phyloP scores from a whole-genome alignment of 2,113 vertebrate genomes.

The Petrocephalus zakoni region DNA sequence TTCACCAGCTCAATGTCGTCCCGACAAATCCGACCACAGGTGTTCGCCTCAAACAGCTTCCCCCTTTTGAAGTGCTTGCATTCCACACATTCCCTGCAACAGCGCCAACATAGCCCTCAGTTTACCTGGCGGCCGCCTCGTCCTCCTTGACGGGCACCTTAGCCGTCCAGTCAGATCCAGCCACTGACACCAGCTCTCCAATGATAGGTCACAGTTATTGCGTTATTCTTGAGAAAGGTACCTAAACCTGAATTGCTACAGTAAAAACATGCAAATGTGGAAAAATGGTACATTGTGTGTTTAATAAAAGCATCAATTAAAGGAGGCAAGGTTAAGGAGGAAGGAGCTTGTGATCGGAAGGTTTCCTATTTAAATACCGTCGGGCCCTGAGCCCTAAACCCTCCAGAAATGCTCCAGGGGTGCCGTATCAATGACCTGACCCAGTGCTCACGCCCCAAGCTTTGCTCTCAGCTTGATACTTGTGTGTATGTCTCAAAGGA shows the following conservation, averaged over 20 bases:
- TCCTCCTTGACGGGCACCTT: background rate
- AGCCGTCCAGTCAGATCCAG: background rate
- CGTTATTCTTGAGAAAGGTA: background rate
- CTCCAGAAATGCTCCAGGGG: background rate
- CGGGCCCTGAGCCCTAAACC: background rate
- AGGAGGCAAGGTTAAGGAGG: background rate
- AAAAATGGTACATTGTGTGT: background rate
- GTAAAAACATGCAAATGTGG: background rate
- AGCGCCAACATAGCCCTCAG: background rate
- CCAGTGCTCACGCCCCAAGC: background rate
- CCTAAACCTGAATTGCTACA: background rate
- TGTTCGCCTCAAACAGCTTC: constrained; percentile 64
- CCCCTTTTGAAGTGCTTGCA: constrained; percentile 89
- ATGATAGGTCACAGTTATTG: background rate
- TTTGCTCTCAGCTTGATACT: background rate
- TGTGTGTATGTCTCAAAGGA: background rate
- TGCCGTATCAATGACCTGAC: background rate
- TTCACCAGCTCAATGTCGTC: constrained; percentile 77
- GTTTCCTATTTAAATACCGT: background rate
- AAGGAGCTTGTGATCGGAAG: background rate
- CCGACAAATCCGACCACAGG: constrained; percentile 78
- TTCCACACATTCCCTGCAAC: constrained; percentile 84
- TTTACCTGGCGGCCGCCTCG: background rate
- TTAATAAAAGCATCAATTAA: background rate
- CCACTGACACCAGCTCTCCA: background rate